Conservation (phyloP, 2,888 invertebrate genomes). For the Pilophorus perplexus region DNA sequence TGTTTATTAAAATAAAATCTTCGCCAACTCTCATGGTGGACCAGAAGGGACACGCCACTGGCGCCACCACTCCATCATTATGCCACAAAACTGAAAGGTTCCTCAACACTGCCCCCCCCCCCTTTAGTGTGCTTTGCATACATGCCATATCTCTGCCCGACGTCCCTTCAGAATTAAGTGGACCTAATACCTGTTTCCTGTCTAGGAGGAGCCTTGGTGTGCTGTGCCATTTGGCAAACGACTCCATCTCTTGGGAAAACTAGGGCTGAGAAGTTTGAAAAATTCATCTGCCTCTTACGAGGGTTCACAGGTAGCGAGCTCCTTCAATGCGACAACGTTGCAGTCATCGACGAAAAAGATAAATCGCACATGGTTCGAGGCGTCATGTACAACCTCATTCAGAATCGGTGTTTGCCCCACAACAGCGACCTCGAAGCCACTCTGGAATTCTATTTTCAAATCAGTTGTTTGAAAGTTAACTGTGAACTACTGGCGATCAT, state of each 20-base stretch:
- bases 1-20: no score
- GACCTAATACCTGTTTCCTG: no score
- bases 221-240: conserved; percentile 32
- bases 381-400: conserved; percentile 1
- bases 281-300: conserved; percentile 4
- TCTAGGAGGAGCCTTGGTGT: conserved; percentile 30
- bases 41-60: no score
- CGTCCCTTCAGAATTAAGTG: no score
- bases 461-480: conserved; percentile 16
- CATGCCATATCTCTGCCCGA: no score
- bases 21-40: no score
- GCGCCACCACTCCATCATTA: no score
- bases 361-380: conserved; percentile 7
- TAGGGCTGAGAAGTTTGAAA: conserved; percentile 21
- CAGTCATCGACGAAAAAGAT: conserved; percentile 23
- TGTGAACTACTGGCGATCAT: conserved; percentile 29
- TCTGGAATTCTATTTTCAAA: conserved; percentile 28
- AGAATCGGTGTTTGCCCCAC: conserved; percentile 1
- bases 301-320: not conserved
- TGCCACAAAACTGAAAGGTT: no score
- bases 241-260: conserved; percentile 1
- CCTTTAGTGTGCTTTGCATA: no score
- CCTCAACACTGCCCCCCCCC: no score
- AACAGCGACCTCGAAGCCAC: conserved; percentile 2
- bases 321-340: conserved; percentile 18